Percentiles rank a stretch among this genome's conserved stretches.
Conservation (phyloP, 2,113 vertebrate genomes). For the Scopus umbretta region DNA sequence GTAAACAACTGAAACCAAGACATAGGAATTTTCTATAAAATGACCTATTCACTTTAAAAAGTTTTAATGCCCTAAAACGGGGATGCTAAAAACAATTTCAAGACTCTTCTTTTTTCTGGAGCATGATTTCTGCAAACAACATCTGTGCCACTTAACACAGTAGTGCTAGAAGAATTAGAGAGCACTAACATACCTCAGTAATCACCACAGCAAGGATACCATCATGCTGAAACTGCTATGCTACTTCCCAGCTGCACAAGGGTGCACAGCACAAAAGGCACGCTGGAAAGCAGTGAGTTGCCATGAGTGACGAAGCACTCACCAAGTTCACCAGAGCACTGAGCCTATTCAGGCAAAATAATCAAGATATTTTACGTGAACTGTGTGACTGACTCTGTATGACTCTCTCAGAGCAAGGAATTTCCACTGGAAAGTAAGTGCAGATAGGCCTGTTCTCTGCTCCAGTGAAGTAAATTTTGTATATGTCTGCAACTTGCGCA, state of each 20-base stretch:
- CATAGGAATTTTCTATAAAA: not conserved
- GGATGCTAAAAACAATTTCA: not conserved
- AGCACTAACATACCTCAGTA: not conserved
- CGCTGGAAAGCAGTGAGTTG: accelerated
- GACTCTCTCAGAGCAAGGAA: not conserved
- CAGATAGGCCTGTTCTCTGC: not conserved
- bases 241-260: accelerated
- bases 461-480: not conserved
- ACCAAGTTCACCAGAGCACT: not conserved
- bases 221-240: not conserved
- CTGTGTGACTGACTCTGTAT: not conserved
- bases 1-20: no score
- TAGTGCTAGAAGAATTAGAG: not conserved
- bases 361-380: not conserved
- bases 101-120: not conserved
- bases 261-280: not conserved
- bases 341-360: not conserved
- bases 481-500: not conserved
- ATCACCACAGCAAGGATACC: not conserved
- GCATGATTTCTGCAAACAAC: not conserved
- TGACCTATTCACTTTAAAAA: not conserved
- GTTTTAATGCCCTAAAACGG: not conserved
- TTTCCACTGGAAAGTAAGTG: not conserved
- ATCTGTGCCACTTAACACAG: not conserved
- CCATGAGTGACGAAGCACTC: not conserved